Percentiles rank a stretch among this genome's conserved stretches.
These are phyloP conservation scores for Leptopilina clavipes DNA, from an alignment of 1,140 invertebrate genomes.

Conservation along the genomic window DNA sequence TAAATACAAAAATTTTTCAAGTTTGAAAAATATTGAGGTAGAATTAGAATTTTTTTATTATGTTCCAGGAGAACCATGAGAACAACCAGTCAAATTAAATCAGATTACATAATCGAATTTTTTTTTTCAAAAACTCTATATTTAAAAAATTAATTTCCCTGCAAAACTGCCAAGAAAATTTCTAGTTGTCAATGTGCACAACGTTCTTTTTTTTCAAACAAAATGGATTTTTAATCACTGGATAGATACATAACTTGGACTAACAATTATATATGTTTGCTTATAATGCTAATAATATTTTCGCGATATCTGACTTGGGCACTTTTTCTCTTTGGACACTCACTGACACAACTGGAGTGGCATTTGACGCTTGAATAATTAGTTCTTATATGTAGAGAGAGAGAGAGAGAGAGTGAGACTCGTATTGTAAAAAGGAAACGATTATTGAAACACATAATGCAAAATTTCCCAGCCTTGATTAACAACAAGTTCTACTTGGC, in stretches of 20 bases:
- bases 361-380: background rate
- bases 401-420: too few relatives aligned
- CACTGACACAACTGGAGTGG: background rate
- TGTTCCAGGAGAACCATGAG: too few relatives aligned
- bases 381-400: conserved; percentile 7
- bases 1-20: too few relatives aligned
- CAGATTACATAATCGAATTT: too few relatives aligned
- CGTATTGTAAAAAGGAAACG: background rate
- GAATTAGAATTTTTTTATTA: too few relatives aligned
- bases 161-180: too few relatives aligned
- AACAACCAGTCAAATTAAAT: too few relatives aligned
- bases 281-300: background rate
- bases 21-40: too few relatives aligned
- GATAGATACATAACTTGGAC: background rate
- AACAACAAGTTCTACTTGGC: background rate
- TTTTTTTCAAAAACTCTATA: too few relatives aligned
- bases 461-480: conserved; percentile 2
- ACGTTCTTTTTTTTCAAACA: too few relatives aligned
- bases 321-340: background rate
- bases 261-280: conserved; percentile 3
- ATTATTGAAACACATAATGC: conserved; percentile 9
- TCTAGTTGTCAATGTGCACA: too few relatives aligned
- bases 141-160: too few relatives aligned
- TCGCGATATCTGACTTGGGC: background rate
- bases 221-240: background rate